Base-by-base conservation (phyloP, 2,113 vertebrate genomes). In the Trogon surrucura region DNA sequence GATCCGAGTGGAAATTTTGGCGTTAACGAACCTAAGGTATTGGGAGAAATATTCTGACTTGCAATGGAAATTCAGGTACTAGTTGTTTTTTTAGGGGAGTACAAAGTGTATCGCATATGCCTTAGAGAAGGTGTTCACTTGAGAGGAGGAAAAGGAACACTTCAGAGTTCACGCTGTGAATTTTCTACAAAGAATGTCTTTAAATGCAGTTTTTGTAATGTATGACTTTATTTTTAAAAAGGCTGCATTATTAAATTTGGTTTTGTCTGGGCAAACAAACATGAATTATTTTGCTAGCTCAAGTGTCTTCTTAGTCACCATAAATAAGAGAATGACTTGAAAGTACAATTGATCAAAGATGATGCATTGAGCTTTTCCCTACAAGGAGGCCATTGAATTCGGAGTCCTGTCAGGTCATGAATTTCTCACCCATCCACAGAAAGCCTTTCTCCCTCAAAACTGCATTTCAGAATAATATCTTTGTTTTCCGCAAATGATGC, bases 211-310 rank as follows among this genome's bases (percentile, higher is more conserved):
- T 73, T 75, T 77, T 17, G 69, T 72, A 89, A 87, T 72, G 80
- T 47, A 13, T 66, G 83, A 58, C 51, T 95, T 78, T 92, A 60
- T 58, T 83, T 54, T 23, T 6, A 11, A 65, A 84, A 36, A 34
- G 44, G 48, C 65, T 73, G 51, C 14, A 6, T 95, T 93, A 95
- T 95, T 87, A 87, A 91, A 93, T 91, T 85, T 83, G 45, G 47
- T 2, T 69, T 94, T 92, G 69, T 86, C 73, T 60, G 53, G 90
- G 95, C 53, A 94, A 95, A 88, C 95, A 95, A 92, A 95, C 29
- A 50, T 51, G 83, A 94, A 60, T 89, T 96, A 70, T 94, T 91
- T 95, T 94, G 71, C 67, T 53, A 89, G 85, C 90, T 92, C 60
- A 51, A 95, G 86, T 89, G 95, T 92, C 89, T 95, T 58, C 80